A percentile compares a stretch with the other conserved stretches of the same genome.
Evolutionary conservation across 2,113 vertebrate species (phyloP).

Genomic region (Stictonetta naevosa): DNA sequence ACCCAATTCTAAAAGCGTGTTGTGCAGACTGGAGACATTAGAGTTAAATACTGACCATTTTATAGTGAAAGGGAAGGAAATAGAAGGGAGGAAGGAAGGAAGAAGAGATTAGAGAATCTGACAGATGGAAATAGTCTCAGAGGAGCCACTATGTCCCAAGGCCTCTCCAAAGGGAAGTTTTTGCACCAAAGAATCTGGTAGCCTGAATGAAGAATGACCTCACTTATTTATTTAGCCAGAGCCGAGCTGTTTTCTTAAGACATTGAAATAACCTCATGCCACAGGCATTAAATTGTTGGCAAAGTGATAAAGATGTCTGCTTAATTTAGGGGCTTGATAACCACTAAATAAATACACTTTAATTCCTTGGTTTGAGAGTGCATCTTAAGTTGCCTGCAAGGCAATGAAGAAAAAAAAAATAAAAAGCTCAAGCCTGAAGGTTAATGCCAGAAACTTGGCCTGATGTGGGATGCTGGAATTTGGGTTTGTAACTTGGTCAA

Average conservation of each 20-base stretch:
- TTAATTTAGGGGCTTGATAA: constrained; percentile 63
- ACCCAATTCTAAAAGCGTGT: constrained; percentile 32
- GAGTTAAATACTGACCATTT: constrained; percentile 43
- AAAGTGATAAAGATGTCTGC: constrained; percentile 63
- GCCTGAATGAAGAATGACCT: constrained; percentile 76
- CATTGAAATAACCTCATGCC: constrained; percentile 75
- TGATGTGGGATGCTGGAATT: not conserved
- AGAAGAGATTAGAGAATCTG: constrained; percentile 74
- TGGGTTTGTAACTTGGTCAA: not conserved
- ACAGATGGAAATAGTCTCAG: constrained; percentile 76
- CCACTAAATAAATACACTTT: constrained; percentile 45
- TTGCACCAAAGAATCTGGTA: constrained; percentile 71
- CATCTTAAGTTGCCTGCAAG: constrained; percentile 32
- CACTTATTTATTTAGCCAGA: constrained; percentile 77
- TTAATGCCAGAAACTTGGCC: not conserved
- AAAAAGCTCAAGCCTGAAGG: not conserved
- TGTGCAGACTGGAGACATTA: constrained; percentile 46
- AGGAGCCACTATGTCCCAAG: constrained; percentile 80
- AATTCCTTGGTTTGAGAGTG: constrained; percentile 6
- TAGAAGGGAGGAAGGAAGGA: constrained; percentile 74
- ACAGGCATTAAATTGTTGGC: constrained; percentile 64
- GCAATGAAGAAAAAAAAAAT: not conserved
- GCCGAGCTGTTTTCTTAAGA: constrained; percentile 72
- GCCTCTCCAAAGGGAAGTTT: constrained; percentile 66
- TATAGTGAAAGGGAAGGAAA: constrained; percentile 67